Conservation (phyloP, 2,888 invertebrate genomes). For the Melangyna quadrimaculata region DNA sequence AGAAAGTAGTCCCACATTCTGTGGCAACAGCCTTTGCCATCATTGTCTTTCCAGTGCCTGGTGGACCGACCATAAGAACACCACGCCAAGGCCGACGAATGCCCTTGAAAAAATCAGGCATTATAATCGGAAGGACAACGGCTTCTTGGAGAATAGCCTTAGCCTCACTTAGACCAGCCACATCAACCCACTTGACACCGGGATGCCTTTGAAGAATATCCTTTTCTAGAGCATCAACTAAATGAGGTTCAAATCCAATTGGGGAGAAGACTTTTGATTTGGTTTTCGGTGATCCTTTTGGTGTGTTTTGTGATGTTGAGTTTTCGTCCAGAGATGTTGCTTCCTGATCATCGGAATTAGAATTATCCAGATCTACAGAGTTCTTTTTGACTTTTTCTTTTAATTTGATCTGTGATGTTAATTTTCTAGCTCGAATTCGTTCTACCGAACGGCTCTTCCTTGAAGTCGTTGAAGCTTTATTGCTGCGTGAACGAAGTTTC, state of each 20-base stretch:
- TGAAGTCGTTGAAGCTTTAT: slow-evolving; percentile 78
- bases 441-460: slow-evolving; percentile 80
- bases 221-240: slow-evolving; percentile 91
- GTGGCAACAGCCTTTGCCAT: slow-evolving; percentile 94
- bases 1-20: slow-evolving; percentile 93
- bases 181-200: slow-evolving; percentile 90
- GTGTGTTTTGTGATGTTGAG: slow-evolving; percentile 78
- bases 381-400: slow-evolving; percentile 80
- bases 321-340: slow-evolving; percentile 81
- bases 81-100: slow-evolving; percentile 90
- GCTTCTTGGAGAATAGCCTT: slow-evolving; percentile 92
- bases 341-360: slow-evolving; percentile 81
- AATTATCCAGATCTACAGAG: slow-evolving; percentile 80
- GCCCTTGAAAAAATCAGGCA: slow-evolving; percentile 94
- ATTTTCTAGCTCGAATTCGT: slow-evolving; percentile 81
- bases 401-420: slow-evolving; percentile 80
- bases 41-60: slow-evolving; percentile 91
- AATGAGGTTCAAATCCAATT: slow-evolving; percentile 87
- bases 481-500: slow-evolving; percentile 74
- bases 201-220: slow-evolving; percentile 92
- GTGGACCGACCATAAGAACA: slow-evolving; percentile 82
- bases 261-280: slow-evolving; percentile 81
- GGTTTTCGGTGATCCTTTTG: slow-evolving; percentile 79
- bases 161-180: slow-evolving; percentile 88
- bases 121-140: slow-evolving; percentile 91